phyloP scores from a whole-genome alignment of 2,888 invertebrate genomes.

The Limnephilus rhombicus region DNA sequence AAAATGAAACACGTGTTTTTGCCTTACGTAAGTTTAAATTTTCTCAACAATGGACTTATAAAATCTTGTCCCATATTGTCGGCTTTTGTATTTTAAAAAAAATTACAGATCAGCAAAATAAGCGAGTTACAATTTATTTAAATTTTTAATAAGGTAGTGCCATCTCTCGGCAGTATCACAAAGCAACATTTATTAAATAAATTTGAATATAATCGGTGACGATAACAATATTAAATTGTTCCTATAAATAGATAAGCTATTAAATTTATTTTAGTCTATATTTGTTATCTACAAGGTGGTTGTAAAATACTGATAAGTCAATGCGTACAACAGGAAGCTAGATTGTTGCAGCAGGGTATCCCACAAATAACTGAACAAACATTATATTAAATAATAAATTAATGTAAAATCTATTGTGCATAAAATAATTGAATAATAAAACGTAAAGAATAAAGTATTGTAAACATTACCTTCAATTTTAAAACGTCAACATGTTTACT shows the following conservation, averaged over 20 bases:
- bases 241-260: neutral
- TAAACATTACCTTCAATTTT: neutral
- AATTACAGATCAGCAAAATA: no score
- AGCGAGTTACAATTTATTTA: no score
- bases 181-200: neutral
- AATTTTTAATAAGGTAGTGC: neutral
- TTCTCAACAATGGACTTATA: neutral
- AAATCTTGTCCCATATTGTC: no score
- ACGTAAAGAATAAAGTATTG: no score
- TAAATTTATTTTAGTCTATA: neutral
- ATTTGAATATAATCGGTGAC: neutral
- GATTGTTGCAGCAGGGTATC: neutral
- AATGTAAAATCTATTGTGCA: no score
- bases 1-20: neutral
- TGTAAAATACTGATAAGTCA: neutral
- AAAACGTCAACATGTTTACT: neutral
- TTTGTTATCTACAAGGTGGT: neutral
- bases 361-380: neutral
- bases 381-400: neutral
- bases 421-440: no score
- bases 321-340: neutral
- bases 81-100: no score
- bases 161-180: neutral
- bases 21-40: neutral
- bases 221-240: neutral